These are phyloP conservation scores for Oncopeltus fasciatus DNA, from an alignment of 1,140 invertebrate species.

Conservation along the genomic window DNA sequence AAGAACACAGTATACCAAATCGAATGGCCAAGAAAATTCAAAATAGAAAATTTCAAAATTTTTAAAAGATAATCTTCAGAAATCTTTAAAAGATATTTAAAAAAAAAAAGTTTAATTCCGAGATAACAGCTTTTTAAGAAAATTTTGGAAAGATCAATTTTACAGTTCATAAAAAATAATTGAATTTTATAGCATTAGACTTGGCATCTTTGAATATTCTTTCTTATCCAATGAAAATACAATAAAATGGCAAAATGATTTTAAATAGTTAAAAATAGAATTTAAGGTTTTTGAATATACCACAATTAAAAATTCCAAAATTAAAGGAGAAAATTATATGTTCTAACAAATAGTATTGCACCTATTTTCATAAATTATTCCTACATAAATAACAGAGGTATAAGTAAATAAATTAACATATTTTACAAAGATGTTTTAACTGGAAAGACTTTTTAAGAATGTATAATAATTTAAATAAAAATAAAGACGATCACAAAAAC, in stretches of 20 bases:
- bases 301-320: constrained; percentile 2
- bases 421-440: constrained; percentile 3
- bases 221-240: too few relatives aligned
- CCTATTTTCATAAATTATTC: constrained; percentile 10
- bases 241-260: too few relatives aligned
- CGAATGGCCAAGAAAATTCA: too few relatives aligned
- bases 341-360: constrained; percentile 7
- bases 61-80: too few relatives aligned
- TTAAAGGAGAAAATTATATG: not conserved
- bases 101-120: not conserved
- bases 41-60: too few relatives aligned
- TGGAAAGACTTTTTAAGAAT: constrained; percentile 10
- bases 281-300: too few relatives aligned
- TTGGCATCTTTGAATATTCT: too few relatives aligned
- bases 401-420: constrained; percentile 11
- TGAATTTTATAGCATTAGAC: too few relatives aligned
- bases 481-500: constrained; percentile 2
- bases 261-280: too few relatives aligned
- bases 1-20: too few relatives aligned
- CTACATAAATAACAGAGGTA: constrained; percentile 7
- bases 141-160: not conserved
- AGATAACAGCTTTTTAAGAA: not conserved
- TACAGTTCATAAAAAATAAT: too few relatives aligned
- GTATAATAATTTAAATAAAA: constrained; percentile 8
- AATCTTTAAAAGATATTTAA: not conserved